phyloP scores from a whole-genome alignment of 1,140 invertebrate species.

The Drosophila orosa region DNA sequence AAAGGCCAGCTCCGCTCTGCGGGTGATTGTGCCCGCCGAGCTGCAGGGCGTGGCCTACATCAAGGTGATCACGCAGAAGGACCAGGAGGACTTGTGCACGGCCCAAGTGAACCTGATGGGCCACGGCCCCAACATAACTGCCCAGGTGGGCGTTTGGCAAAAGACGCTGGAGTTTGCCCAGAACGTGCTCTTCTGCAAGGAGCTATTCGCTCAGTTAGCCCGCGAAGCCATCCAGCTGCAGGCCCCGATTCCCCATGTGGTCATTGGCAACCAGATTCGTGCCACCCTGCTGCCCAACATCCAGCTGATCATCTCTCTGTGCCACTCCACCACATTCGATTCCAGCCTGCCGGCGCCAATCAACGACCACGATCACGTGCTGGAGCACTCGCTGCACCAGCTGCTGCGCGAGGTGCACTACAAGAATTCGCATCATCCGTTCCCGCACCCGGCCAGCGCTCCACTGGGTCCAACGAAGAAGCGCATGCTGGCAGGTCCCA shows the following conservation, averaged over 20 bases:
- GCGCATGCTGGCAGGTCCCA: constrained; percentile 94
- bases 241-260: constrained; percentile 97
- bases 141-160: constrained; percentile 92
- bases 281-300: constrained; percentile 97
- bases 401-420: constrained; percentile 95
- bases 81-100: constrained; percentile 93
- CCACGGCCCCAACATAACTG: constrained; percentile 87
- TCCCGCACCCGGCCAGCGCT: constrained; percentile 96
- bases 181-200: constrained; percentile 98
- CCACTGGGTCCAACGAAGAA: constrained; percentile 95
- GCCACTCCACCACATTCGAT: constrained; percentile 90
- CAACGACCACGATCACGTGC: constrained; percentile 95
- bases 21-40: constrained; percentile 96
- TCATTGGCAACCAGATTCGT: constrained; percentile 98
- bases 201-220: constrained; percentile 96
- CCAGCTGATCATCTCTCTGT: constrained; percentile 92
- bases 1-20: constrained; percentile 91
- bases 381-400: constrained; percentile 98
- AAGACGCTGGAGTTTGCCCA: constrained; percentile 97
- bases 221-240: constrained; percentile 97
- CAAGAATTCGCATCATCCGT: constrained; percentile 95
- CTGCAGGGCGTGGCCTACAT: constrained; percentile 98
- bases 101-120: constrained; percentile 89
- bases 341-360: constrained; percentile 88
- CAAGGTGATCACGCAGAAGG: constrained; percentile 96